Evolutionary conservation across 2,797 vertebrate genomes (phyloP), one percentile per base, ranked within the genome.

Genomic region (Anguilla pacifica): DNA sequence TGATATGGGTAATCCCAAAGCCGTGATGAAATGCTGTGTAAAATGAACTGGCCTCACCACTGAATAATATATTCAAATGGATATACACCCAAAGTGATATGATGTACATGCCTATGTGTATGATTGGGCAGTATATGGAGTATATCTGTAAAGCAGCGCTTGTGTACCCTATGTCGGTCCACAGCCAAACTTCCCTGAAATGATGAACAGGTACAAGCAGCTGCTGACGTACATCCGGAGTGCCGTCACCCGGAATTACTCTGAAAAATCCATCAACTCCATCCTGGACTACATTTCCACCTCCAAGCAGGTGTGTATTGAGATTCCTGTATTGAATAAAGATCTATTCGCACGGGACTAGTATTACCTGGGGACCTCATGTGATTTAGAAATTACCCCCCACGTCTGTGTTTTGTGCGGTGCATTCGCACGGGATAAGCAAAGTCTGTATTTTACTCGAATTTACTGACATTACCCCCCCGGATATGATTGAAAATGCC

Each of bases 181-280:
- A 89, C 89, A 99, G 99, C 98, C 97, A 90, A 99, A 99, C 94
- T 99, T 98, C 92, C 98, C 98, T 93, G 99, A 99, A 96, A 99
- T 99, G 99, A 99, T 99, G 98, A 99, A 99, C 94, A 96, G 99
- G 93, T 99, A 99, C 95, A 99, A 99, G 93, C 99, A 99, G 91
- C 96, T 99, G 86, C 96, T 99, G 91, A 99, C 98, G 3, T 99
- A 99, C 93, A 99, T 99, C 92, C 95, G 98, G 94, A 99, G 99
- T 94, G 99, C 98, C 84, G 99, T 99, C 90, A 99, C 99, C 91
- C 97, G 99, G 92, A 99, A 99, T 96, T 99, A 99, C 92, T 99
- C 99, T 5, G 99, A 99, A 95, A 99, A 99, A 94, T 99, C 99
- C 86, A 99, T 99, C 93, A 99, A 99, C 95, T 99, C 99, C 92